These are phyloP conservation scores for Cataglyphis livida DNA, from an alignment of 2,888 invertebrate species.

Conservation along the genomic window DNA sequence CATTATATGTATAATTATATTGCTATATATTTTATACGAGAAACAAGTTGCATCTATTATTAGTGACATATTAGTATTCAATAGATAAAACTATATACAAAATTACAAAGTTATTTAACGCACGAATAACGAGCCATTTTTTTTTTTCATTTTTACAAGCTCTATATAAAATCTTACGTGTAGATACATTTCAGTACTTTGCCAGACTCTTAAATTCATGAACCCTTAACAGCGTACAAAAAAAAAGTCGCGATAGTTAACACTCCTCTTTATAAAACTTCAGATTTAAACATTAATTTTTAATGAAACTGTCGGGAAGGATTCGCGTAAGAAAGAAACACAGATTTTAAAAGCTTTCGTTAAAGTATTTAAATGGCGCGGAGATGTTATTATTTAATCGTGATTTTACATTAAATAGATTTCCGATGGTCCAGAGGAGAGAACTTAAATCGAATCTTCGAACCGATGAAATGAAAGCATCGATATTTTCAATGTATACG, in stretches of 20 bases:
- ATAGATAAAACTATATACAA: background rate
- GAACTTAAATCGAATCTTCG: slow-evolving; percentile 26
- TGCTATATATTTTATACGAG: background rate
- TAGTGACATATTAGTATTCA: slow-evolving; percentile 3
- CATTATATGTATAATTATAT: background rate
- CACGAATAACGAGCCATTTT: background rate
- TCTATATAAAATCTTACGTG: slow-evolving; percentile 19
- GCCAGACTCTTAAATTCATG: slow-evolving; percentile 38
- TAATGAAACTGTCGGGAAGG: slow-evolving; percentile 33
- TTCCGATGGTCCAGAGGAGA: background rate
- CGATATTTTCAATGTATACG: slow-evolving; percentile 35
- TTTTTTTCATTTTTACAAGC: slow-evolving; percentile 32
- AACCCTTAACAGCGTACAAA: slow-evolving; percentile 36
- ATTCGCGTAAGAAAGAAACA: slow-evolving; percentile 16
- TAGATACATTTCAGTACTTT: slow-evolving; percentile 37
- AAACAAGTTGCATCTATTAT: background rate
- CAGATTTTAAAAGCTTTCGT: slow-evolving; percentile 31
- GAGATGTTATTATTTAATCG: slow-evolving; percentile 29
- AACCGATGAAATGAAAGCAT: slow-evolving; percentile 24
- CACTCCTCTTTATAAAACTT: slow-evolving; percentile 37
- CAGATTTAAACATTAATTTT: slow-evolving; percentile 47
- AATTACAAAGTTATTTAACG: slow-evolving; percentile 3
- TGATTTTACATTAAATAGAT: background rate
- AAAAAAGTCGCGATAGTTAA: slow-evolving; percentile 39
- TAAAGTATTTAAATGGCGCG: slow-evolving; percentile 37